Base-by-base conservation (phyloP, 2,113 vertebrate species). In the Aphyosemion australe region DNA sequence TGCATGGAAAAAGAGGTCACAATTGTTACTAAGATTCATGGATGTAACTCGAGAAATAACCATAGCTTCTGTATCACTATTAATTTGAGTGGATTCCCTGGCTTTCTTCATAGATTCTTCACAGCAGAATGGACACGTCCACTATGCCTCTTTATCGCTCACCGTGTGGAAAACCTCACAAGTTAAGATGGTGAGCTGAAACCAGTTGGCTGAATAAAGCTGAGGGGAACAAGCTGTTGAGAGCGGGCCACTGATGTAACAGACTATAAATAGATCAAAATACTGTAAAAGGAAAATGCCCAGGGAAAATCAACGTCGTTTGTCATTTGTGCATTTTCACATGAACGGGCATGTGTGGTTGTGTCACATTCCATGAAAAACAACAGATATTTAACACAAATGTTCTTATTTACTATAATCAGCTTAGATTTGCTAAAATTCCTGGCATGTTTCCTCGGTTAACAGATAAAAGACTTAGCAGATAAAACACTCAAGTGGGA, bases 241-340 rank as follows among this genome's bases (percentile, higher is more conserved):
- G 71, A 37, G 80, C 84, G 74, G 78, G 77, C 26, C 57, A 55
- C 74, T 80, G 79, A 88, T 76, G 71, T 59, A 77, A 85, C 47
- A 0, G 6, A 46, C 83, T 82, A 78, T 71, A 69, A 85, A 84
- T 86, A 90, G 77, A 84, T 13, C 37, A 61, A 60, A 50, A 63
- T 76, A 69, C 60, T 71, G 61, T 70, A 76, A 54, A 16, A 61
- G 50, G 53, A 72, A 43, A n/a, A 47, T 32, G 66, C 54, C 69
- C 34, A 13, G 14, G 41, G 54, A 54, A 68, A 65, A 20, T 65
- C 62, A 58, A 62, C 10, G 47, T 64, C 19, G 45, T 61, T 77
- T 63, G n/a, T 19, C 41, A 55, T 64, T 76, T 55, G 45, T 48
- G 49, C 41, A 61, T 69, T 51, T 68, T n/a, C 47, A 26, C 53